A percentile compares a stretch with the other conserved stretches of the same genome.
Conservation (phyloP, 23 tunicate species). For the Styela clava region DNA sequence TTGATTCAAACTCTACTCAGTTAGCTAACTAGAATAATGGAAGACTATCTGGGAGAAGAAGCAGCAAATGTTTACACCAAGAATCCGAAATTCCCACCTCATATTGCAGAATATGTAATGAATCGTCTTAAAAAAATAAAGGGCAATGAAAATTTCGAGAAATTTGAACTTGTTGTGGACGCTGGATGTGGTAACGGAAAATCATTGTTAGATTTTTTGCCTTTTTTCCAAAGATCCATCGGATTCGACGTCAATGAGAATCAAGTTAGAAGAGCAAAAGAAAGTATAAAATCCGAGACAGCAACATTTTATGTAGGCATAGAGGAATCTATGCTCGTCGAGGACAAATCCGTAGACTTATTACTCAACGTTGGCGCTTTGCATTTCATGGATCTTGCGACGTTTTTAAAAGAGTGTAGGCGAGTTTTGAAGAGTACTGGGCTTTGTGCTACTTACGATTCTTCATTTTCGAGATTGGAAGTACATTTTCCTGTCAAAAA, state of each 20-base stretch:
- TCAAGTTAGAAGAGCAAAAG: background rate
- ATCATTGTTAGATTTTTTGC: background rate
- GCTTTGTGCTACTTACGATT: background rate
- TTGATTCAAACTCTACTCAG: too few species aligned
- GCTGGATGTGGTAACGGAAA: conserved; percentile 2
- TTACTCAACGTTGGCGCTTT: background rate
- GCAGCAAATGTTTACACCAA: too few species aligned
- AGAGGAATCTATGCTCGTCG: background rate
- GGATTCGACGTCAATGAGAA: conserved; percentile 1
- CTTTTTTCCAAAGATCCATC: background rate
- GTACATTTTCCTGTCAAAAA: background rate
- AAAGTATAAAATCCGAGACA: background rate
- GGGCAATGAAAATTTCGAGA: background rate
- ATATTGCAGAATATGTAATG: background rate
- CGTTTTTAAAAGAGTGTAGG: background rate
- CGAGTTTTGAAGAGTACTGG: background rate
- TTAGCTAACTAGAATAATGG: too few species aligned
- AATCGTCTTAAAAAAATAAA: background rate
- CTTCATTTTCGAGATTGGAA: background rate
- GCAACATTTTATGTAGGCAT: background rate
- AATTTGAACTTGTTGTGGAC: background rate
- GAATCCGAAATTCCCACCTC: background rate
- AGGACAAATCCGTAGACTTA: background rate
- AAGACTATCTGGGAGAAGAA: too few species aligned
- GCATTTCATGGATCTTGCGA: background rate